Base-by-base conservation (phyloP, 2,888 invertebrate genomes). In the Tenthredo distinguenda region DNA sequence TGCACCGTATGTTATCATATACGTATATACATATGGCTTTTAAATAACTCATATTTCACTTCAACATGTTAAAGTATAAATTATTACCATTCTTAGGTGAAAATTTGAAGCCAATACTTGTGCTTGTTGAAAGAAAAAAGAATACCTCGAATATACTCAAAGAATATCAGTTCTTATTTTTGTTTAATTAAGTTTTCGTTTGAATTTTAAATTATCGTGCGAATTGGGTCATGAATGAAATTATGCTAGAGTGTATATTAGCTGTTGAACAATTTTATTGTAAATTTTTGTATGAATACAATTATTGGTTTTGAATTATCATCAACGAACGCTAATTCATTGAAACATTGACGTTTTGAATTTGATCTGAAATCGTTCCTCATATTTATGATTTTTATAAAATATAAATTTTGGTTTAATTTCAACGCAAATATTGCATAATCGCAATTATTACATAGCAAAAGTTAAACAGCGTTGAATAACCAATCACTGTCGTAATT, bases 251-350 rank as follows among this genome's bases (percentile, higher is more conserved):
- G 9, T 71, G 34, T 31, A 71, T 37, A 26, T 26, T 71, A 71
- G 71, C 37, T 37, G 71, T 37, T 74, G 10, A 74, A 43, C 7
- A 74, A 21, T 40, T 43, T 43, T 3, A 74, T 21, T 43, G 74
- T 74, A 10, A 26, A 74, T 74, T 74, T 12, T 12, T 43, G 12
- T 43, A 21, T 10, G 12, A 74, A 68, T 74, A 43, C 43, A 43
- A 26, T 74, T 74, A 26, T 74, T 21, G 74, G 40, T 43, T 74
- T 12, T 40, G 26, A 74, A 74, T 74, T 43, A 43, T 74, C 74
- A 74, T 74, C 74, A 10, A 74, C 43, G 43, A 74, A 74, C 43
- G 40, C 9, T 74, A 74, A 21, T 43, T 21, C 31, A 43, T 26
- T 43, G 40, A 74, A 74, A 74, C 74, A 21, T 21, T 43, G 43